Evolutionary conservation across 2,113 vertebrate species (phyloP).

Genomic region (Alligator sinensis): DNA sequence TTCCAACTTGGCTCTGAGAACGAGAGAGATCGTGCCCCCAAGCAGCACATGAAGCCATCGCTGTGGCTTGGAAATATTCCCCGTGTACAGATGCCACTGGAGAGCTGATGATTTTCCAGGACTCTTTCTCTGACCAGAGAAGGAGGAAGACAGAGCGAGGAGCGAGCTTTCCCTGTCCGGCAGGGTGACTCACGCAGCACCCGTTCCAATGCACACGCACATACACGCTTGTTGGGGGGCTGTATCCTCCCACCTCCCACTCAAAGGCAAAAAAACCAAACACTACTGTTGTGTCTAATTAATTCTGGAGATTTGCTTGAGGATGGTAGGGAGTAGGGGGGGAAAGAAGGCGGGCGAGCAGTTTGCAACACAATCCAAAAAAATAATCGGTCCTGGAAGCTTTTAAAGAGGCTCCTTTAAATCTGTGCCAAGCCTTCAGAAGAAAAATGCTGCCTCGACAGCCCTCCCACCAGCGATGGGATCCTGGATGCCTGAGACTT

Average conservation of each 20-base stretch:
- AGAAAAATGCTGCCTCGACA: constrained; percentile 73
- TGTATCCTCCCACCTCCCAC: constrained; percentile 45
- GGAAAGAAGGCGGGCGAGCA: constrained; percentile 14
- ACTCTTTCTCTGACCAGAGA: constrained; percentile 72
- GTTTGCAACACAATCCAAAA: constrained; percentile 79
- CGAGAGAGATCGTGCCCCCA: constrained; percentile 10
- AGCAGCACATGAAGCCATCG: constrained; percentile 62
- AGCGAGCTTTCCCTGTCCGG: constrained; percentile 79
- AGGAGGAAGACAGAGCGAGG: constrained; percentile 78
- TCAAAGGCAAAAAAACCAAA: background rate
- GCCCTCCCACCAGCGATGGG: constrained; percentile 67
- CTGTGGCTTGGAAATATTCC: constrained; percentile 79
- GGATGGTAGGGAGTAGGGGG: constrained; percentile 42
- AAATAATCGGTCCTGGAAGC: constrained; percentile 75
- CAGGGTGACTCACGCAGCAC: constrained; percentile 74
- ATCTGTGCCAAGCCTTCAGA: constrained; percentile 70
- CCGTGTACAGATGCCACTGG: constrained; percentile 72
- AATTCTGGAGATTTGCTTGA: constrained; percentile 76
- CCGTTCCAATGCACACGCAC: constrained; percentile 65
- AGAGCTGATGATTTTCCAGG: constrained; percentile 77
- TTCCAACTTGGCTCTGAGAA: constrained; percentile 76
- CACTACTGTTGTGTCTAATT: constrained; percentile 67
- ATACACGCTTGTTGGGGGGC: no score
- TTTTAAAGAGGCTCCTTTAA: constrained; percentile 75
- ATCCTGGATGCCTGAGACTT: constrained; percentile 72